Evolutionary conservation across 2,888 invertebrate genomes (phyloP).

Genomic region (Erebia aethiops): DNA sequence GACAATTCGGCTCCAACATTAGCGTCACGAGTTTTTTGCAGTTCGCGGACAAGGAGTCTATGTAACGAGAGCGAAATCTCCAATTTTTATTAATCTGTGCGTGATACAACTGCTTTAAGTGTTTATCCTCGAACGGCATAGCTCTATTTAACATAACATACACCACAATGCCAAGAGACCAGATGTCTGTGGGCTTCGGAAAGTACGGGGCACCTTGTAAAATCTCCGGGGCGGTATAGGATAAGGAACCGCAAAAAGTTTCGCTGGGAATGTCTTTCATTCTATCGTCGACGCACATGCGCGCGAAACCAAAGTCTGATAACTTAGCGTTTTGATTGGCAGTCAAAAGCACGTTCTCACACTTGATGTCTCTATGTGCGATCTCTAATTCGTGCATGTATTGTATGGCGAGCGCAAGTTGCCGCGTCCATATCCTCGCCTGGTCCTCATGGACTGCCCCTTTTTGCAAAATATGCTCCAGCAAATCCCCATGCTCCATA

Average conservation of each 20-base stretch:
- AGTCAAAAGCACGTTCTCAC: conserved; percentile 91
- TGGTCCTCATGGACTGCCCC: conserved; percentile 87
- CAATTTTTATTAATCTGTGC: conserved; percentile 83
- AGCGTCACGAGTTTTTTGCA: conserved; percentile 84
- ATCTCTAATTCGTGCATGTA: conserved; percentile 90
- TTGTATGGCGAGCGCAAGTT: conserved; percentile 86
- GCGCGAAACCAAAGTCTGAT: conserved; percentile 92
- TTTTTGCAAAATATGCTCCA: conserved; percentile 87
- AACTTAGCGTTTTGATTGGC: conserved; percentile 89
- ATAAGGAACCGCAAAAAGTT: conserved; percentile 93
- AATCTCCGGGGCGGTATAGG: conserved; percentile 94
- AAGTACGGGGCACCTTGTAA: conserved; percentile 88
- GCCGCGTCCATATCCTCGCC: conserved; percentile 87
- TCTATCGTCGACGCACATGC: conserved; percentile 68
- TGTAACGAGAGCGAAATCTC: conserved; percentile 87
- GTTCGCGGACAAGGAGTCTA: conserved; percentile 80
- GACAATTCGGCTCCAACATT: conserved; percentile 87
- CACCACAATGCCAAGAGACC: conserved; percentile 91
- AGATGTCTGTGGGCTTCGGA: conserved; percentile 89
- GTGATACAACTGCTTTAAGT: conserved; percentile 87
- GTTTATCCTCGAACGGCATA: conserved; percentile 92
- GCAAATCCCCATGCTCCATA: conserved; percentile 89
- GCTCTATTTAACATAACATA: conserved; percentile 92
- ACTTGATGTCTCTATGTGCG: conserved; percentile 91
- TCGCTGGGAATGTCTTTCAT: conserved; percentile 84